Evolutionary conservation across 1,140 invertebrate species (phyloP).

Genomic region (Aphaenogaster ashmeadi): DNA sequence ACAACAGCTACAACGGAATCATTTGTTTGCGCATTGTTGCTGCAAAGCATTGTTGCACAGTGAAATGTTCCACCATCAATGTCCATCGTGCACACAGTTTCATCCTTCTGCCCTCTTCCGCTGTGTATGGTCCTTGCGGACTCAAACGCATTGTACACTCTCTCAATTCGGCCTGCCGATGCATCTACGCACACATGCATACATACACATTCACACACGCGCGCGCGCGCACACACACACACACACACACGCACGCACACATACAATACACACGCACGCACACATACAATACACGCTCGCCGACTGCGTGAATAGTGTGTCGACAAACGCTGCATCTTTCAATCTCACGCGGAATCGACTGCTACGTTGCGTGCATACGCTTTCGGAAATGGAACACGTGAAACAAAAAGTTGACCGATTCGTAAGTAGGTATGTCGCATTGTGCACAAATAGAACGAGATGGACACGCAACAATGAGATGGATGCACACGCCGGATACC

Average conservation of each 20-base stretch:
- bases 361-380: background rate
- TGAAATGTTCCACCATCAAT: conserved; percentile 69
- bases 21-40: conserved; percentile 85
- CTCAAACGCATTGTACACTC: conserved; percentile 72
- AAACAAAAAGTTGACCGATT: conserved; percentile 29
- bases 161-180: conserved; percentile 43
- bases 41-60: conserved; percentile 82
- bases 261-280: background rate
- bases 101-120: conserved; percentile 48
- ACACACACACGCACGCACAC: no score
- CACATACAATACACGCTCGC: no score
- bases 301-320: background rate
- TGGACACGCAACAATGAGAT: conserved; percentile 17
- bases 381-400: conserved; percentile 55
- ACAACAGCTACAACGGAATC: conserved; percentile 81
- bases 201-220: background rate
- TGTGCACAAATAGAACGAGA: background rate
- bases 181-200: background rate
- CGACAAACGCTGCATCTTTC: conserved; percentile 56
- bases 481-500: background rate
- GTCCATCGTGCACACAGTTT: conserved; percentile 40
- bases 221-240: background rate
- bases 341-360: conserved; percentile 22
- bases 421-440: background rate
- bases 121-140: conserved; percentile 3